A percentile compares a stretch with the other conserved stretches of the same genome.
phyloP scores from a whole-genome alignment of 35 echinoderm and acorn worm species.

The Amphiura filiformis region DNA sequence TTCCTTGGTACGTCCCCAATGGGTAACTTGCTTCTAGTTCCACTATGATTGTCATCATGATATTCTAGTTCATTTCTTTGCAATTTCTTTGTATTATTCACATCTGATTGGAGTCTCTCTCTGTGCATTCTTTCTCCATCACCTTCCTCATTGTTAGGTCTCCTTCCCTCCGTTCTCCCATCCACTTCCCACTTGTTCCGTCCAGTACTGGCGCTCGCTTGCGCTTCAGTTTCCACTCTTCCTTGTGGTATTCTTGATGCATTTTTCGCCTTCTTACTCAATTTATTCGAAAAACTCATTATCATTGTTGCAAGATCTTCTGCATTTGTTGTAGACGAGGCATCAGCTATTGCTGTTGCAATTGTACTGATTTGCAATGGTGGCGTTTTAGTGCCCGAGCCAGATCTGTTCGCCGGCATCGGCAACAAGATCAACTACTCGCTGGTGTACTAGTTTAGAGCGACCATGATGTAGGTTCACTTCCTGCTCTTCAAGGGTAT shows the following conservation, averaged over 20 bases:
- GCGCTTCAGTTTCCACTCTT: background rate
- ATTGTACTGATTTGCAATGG: conserved; percentile 50
- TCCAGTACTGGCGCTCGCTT: background rate
- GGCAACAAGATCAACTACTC: background rate
- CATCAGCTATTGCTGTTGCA: conserved; percentile 53
- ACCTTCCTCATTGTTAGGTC: background rate
- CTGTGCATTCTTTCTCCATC: background rate
- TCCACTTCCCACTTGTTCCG: background rate
- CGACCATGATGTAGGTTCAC: background rate
- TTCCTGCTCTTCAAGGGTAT: no score
- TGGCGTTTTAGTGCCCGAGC: conserved; percentile 26
- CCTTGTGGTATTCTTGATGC: no score
- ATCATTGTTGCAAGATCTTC: conserved; percentile 62
- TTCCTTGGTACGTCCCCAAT: background rate
- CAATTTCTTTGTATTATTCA: background rate
- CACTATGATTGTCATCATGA: no score
- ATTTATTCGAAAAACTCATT: conserved; percentile 50
- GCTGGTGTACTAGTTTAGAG: background rate
- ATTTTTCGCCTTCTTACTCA: background rate
- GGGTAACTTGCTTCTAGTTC: no score
- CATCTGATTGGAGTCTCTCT: background rate
- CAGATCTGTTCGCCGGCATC: background rate
- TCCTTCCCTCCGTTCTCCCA: no score
- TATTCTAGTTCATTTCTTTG: no score
- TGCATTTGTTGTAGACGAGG: conserved; percentile 47